Evolutionary conservation across 2,113 vertebrate genomes (phyloP), one percentile per base, ranked within the genome.

Genomic region (Osmerus eperlanus): DNA sequence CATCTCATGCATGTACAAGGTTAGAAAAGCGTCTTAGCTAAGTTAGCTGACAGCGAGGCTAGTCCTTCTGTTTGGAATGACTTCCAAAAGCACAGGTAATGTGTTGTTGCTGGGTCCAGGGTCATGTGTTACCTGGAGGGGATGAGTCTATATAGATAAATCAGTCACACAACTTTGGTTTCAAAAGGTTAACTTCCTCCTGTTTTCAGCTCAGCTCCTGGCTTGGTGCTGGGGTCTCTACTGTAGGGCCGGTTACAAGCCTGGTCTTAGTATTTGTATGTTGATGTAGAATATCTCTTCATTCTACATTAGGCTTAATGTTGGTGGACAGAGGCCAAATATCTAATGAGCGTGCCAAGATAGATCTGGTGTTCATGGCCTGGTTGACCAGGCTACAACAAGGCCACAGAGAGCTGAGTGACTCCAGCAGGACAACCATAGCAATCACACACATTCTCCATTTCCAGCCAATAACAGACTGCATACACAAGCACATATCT

Each of bases 61-160:
- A 88, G 81, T 91, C 81, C 84, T 86, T 83, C 77, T 87, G 84
- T 86, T 84, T 59, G 85, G 82, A 85, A 77, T 88, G 86, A 80
- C 84, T 21, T 86, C 79, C 84, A 77, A 90, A 80, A 90, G 81
- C 79, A 90, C 89, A 93, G 92, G 92, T 93, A 93, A 91, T 82
- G 85, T 87, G 86, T 91, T 84, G 92, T 93, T 93, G 92, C 91
- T 93, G 92, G 92, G 92, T 91, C 91, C 92, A 91, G 86, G 86
- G 89, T 90, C 90, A 83, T 90, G 85, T 19, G 78, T 88, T 84
- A 91, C 89, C 91, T 79, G 90, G 91, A 93, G 77, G 80, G 47
- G 73, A 83, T 84, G 79, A 67, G 82, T 91, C 85, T 90, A 87
- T 67, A 88, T 86, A 89, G 81, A 89, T 90, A 88, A 79, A 84